Conservation (phyloP, 2,113 vertebrate species). For the Mungos mungo region DNA sequence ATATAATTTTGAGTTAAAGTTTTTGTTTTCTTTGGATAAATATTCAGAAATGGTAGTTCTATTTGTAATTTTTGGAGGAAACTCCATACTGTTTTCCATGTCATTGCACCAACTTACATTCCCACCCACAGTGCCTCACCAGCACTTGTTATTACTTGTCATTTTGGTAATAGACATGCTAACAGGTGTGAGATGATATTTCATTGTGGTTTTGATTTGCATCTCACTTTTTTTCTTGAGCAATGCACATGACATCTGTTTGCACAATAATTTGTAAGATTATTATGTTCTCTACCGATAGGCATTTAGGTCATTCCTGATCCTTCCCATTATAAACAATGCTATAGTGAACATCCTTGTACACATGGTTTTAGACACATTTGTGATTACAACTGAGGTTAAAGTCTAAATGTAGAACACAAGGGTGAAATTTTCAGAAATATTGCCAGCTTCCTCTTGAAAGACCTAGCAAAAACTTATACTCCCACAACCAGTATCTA, state of each 20-base stretch:
- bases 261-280: not conserved
- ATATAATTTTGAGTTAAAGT: not conserved
- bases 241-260: not conserved
- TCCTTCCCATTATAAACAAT: not conserved
- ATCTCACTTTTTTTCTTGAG: not conserved
- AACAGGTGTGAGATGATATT: not conserved
- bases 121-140: not conserved
- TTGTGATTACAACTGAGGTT: not conserved
- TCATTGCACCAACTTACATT: not conserved
- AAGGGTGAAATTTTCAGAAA: not conserved
- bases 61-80: not conserved
- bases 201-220: not conserved
- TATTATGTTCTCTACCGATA: not conserved
- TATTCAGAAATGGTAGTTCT: not conserved
- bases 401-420: not conserved
- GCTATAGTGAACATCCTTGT: not conserved
- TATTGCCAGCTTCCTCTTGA: not conserved
- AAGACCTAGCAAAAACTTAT: not conserved
- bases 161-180: not conserved
- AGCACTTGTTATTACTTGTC: not conserved
- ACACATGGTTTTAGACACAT: not conserved
- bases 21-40: not conserved
- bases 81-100: not conserved
- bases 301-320: not conserved
- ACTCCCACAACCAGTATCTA: not conserved